Evolutionary conservation across 2,888 invertebrate genomes (phyloP).

Genomic region (Synergus umbraculus): DNA sequence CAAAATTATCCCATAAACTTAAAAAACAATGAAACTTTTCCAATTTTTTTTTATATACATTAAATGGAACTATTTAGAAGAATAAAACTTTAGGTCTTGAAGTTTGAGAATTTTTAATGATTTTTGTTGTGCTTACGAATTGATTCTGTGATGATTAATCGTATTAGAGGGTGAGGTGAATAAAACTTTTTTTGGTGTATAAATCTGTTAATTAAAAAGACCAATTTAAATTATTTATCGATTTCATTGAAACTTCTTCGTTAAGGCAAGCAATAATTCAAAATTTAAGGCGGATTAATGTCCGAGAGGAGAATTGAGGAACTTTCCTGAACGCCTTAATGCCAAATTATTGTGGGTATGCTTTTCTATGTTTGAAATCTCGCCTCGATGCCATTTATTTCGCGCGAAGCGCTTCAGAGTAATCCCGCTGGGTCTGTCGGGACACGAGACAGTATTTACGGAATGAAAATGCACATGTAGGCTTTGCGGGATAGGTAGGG

Average conservation of each 20-base stretch:
- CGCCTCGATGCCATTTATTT: conserved; percentile 18
- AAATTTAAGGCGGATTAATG: conserved; percentile 24
- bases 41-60: no score
- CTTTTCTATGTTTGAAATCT: conserved; percentile 23
- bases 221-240: neutral
- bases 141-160: no score
- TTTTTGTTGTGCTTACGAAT: no score
- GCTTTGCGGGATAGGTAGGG: conserved; percentile 33
- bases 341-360: conserved; percentile 26
- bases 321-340: conserved; percentile 23
- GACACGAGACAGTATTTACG: conserved; percentile 23
- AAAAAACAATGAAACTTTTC: no score
- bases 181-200: no score
- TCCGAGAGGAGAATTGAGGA: neutral
- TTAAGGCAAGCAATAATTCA: neutral
- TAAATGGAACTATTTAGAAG: no score
- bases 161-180: no score
- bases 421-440: conserved; percentile 37
- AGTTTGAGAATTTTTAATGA: no score
- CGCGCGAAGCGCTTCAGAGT: conserved; percentile 16
- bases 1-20: no score
- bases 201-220: no score
- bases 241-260: neutral
- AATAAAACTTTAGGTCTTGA: no score
- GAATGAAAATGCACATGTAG: conserved; percentile 35